Evolutionary conservation across 30 jellyfish, hydroid and myxozoan species (phyloP), one percentile per base, ranked within the genome.

Genomic region (Phacellophora camtschatica): DNA sequence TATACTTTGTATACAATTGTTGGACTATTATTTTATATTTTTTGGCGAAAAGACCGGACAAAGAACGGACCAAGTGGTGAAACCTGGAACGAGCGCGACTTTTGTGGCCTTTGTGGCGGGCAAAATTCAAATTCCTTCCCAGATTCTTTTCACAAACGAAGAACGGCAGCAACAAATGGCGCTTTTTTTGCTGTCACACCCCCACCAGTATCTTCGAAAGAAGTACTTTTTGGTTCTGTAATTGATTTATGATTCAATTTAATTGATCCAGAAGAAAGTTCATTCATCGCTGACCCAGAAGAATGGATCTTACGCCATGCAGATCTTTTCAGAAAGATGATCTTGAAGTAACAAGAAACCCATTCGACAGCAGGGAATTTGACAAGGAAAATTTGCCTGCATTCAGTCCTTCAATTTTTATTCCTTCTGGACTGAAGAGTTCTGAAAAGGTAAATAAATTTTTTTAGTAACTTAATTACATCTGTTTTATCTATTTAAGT

Each of bases 361-460:
- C 96, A 9, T 85, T 85, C 66, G 96, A 85, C 74, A 85, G 96
- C 86, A 42, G 83, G 15, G 90, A 75, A 28, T 43, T 85, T 35
- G 96, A 85, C 70, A 77, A 75, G 46, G 96, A 85, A 30, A 74
- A 85, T 74, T 51, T 69, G 63, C 96, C 96, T 18, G 90, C 84
- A 0, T 75, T 85, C 55, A 85, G 96, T 74, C 96, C 96, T 18
- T 85, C 96, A 22, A 74, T 75, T 37, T 85, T 85, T 50, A 79
- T 65, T 28, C 63, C 39, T 2, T 62, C 90, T 5, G 69, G 65
- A 9, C 30, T 75, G 16, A 49, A 34, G 31, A 66, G 90, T 31
- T 74, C 96, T 0, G 96, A 74, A 54, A 85, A 85, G 90, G 96
- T 75, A 74, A 46, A n/a, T n/a, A n/a, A n/a, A n/a, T n/a, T n/a